Base-by-base conservation (phyloP, 2,888 invertebrate genomes). In the Folsomia manolachei region DNA sequence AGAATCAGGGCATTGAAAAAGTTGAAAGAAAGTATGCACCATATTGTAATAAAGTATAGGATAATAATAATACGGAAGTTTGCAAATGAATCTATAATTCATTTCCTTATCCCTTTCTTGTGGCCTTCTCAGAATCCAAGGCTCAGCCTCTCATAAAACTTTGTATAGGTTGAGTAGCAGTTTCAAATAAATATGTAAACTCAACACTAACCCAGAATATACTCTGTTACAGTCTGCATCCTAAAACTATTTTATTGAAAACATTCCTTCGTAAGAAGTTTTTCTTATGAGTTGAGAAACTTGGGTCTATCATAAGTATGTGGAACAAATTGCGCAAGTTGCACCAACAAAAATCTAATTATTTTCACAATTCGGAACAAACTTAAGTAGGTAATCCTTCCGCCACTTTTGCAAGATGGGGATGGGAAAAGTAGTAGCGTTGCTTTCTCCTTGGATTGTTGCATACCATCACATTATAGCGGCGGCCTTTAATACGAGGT, bases 61-160 rank as follows among this genome's bases (percentile, higher is more conserved):
- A n/a, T 18, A n/a, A 66, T 66, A 51, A 66, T 66, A 21, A 19
- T 18, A 9, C 21, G 52, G 65, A 66, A 66, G 51, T 66, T 66
- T 66, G 64, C 27, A 64, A 64, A 64, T 64, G 64, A 64, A 27
- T 27, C 52, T 23, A 66, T 66, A 66, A 66, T 52, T 66, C 52
- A 66, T 66, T 52, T 27, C 19, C 56, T 18, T 56, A 56, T 56
- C 18, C 19, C 21, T 56, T 56, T 56, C 19, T 7, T 7, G 7
- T 56, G 18, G 4, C 56, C n/a, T 56, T 56, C 56, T 21, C 56
- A 56, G n/a, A 21, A 18, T 56, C 18, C 56, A 21, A n/a, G n/a
- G n/a, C n/a, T n/a, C n/a, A n/a, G n/a, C n/a, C n/a, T n/a, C n/a
- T n/a, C n/a, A n/a, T n/a, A n/a, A n/a, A n/a, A n/a, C n/a, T n/a